Evolutionary conservation across 2,888 invertebrate species (phyloP).

Genomic region (Meteorus cinctellus): DNA sequence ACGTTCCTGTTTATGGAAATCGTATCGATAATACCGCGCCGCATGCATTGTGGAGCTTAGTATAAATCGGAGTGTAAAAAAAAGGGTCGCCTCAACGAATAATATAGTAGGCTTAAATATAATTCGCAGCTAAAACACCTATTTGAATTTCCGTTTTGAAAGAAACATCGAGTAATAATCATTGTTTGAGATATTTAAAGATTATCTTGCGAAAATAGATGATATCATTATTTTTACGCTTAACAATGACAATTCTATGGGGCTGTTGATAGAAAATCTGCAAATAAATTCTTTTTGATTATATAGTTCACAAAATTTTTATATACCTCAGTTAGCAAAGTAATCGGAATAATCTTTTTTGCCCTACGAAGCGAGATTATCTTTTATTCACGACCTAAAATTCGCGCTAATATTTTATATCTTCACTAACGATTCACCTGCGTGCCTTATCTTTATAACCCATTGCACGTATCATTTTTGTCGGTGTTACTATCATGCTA

Average conservation of each 20-base stretch:
- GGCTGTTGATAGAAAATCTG: not conserved
- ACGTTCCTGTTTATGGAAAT: conserved; percentile 52
- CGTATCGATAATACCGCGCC: conserved; percentile 51
- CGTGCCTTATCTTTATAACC: conserved; percentile 41
- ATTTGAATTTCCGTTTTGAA: conserved; percentile 41
- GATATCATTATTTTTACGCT: not conserved
- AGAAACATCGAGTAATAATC: conserved; percentile 17
- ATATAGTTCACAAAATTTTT: not conserved
- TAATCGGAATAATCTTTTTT: conserved; percentile 39
- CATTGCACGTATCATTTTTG: not conserved
- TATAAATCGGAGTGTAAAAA: conserved; percentile 41
- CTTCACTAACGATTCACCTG: conserved; percentile 16
- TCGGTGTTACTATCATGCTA: not conserved
- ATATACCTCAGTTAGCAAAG: conserved; percentile 29
- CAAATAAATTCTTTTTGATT: not conserved
- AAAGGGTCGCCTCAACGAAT: conserved; percentile 7
- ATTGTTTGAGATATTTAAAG: conserved; percentile 9
- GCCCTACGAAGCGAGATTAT: conserved; percentile 33
- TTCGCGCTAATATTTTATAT: conserved; percentile 8
- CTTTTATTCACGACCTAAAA: conserved; percentile 15
- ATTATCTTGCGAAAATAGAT: not conserved
- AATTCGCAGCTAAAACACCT: conserved; percentile 25
- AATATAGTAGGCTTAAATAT: conserved; percentile 3
- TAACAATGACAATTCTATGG: too few species aligned
- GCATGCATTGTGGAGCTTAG: conserved; percentile 48